A percentile compares a stretch with the other conserved stretches of the same genome.
Conservation (phyloP, 1,140 invertebrate species). For the Scylla paramamosain region DNA sequence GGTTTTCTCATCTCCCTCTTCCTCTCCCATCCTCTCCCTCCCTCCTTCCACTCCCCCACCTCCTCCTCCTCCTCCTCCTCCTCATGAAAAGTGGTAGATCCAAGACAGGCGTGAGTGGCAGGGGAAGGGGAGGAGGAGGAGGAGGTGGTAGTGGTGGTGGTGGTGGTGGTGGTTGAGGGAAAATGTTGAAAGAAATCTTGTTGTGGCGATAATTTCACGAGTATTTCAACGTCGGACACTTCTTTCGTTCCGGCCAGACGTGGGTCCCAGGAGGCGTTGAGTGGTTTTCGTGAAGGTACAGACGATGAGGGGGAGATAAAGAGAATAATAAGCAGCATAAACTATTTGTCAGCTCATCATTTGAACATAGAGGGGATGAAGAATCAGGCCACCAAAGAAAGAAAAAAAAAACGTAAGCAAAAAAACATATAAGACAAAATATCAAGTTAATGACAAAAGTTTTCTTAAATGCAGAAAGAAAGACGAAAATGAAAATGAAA, state of each 20-base stretch:
- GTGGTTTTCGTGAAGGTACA: no score
- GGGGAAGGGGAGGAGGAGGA: constrained; percentile 18
- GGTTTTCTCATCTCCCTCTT: neutral
- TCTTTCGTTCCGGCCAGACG: neutral
- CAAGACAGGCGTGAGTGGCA: neutral
- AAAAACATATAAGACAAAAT: no score
- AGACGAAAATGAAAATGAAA: no score
- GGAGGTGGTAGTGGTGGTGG: neutral
- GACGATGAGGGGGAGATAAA: no score
- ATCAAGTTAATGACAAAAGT: no score
- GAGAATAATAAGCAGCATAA: no score
- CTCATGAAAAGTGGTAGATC: neutral
- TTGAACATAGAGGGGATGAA: no score
- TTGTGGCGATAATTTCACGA: neutral
- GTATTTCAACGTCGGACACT: constrained; percentile 5
- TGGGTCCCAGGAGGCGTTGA: neutral
- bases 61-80: neutral
- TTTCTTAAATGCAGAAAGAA: no score
- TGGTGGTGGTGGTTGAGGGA: neutral
- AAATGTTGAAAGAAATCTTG: constrained; percentile 1
- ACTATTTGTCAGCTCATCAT: no score
- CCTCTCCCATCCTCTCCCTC: neutral
- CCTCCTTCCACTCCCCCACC: neutral
- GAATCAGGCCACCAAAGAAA: no score
- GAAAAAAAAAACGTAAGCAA: no score